Evolutionary conservation across 2,113 vertebrate species (phyloP).

Genomic region (Phaethon lepturus): DNA sequence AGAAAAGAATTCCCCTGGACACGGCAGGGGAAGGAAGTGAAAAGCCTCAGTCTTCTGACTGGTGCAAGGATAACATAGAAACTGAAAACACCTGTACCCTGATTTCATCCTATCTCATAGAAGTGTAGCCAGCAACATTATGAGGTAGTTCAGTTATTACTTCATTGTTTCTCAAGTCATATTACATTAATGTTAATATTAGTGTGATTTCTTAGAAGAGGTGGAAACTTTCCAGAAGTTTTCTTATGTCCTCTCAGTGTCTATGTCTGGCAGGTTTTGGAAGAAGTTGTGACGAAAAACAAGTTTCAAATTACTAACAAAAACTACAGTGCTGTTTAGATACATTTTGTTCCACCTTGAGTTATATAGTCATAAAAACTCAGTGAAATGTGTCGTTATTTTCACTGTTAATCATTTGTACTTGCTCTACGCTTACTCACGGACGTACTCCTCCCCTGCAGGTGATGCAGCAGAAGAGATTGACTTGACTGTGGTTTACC

Average conservation of each 20-base stretch:
- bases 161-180: not conserved
- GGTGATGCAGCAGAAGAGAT: constrained; percentile 85
- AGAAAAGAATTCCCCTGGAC: not conserved
- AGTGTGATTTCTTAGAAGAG: not conserved
- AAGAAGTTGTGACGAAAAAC: not conserved
- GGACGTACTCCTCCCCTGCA: constrained; percentile 22
- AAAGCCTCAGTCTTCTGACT: not conserved
- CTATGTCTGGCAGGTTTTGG: not conserved
- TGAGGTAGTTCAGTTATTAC: not conserved
- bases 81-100: not conserved
- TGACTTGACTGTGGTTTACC: constrained; percentile 85
- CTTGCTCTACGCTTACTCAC: not conserved
- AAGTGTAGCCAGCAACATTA: not conserved
- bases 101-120: not conserved
- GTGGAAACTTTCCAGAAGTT: not conserved
- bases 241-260: not conserved
- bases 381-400: not conserved
- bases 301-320: constrained; percentile 14
- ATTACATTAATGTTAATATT: not conserved
- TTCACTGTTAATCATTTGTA: not conserved
- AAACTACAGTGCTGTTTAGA: not conserved
- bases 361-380: not conserved
- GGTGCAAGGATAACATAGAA: not conserved
- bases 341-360: not conserved
- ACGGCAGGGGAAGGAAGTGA: not conserved